These are phyloP conservation scores for Vicugna pacos DNA, from an alignment of 2,113 vertebrate species.

Conservation along the genomic window DNA sequence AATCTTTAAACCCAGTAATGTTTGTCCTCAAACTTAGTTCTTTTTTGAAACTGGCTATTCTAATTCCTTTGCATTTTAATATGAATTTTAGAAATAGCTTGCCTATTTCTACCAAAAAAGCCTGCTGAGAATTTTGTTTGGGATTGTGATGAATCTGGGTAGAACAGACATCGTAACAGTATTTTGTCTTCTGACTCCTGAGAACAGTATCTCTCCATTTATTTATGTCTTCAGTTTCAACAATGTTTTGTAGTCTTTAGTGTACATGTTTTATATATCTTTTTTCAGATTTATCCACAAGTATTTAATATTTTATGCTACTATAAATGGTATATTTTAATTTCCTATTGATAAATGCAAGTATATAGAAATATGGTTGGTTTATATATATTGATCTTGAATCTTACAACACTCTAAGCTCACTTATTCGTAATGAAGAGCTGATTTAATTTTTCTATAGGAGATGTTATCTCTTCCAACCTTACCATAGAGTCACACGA, in stretches of 20 bases:
- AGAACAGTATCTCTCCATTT: not conserved
- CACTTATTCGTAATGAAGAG: not conserved
- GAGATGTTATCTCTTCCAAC: not conserved
- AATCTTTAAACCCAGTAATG: not conserved
- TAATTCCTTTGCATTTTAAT: not conserved
- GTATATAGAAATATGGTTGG: not conserved
- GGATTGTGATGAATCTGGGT: not conserved
- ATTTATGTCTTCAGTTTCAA: not conserved
- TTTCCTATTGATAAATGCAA: not conserved
- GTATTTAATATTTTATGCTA: not conserved
- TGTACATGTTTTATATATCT: not conserved
- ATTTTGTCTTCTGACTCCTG: not conserved
- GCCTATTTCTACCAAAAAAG: not conserved
- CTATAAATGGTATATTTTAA: not conserved
- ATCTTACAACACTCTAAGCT: not conserved
- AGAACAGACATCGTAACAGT: not conserved
- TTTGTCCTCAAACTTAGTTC: not conserved
- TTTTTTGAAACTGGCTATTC: not conserved
- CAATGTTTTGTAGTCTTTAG: not conserved
- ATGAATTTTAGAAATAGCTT: not conserved
- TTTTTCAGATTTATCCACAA: not conserved
- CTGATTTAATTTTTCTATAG: not conserved
- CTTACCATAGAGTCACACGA: not conserved
- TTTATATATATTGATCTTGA: not conserved
- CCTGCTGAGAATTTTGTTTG: not conserved